Conservation (phyloP, 2,797 vertebrate species). For the Galagoides demidoff region DNA sequence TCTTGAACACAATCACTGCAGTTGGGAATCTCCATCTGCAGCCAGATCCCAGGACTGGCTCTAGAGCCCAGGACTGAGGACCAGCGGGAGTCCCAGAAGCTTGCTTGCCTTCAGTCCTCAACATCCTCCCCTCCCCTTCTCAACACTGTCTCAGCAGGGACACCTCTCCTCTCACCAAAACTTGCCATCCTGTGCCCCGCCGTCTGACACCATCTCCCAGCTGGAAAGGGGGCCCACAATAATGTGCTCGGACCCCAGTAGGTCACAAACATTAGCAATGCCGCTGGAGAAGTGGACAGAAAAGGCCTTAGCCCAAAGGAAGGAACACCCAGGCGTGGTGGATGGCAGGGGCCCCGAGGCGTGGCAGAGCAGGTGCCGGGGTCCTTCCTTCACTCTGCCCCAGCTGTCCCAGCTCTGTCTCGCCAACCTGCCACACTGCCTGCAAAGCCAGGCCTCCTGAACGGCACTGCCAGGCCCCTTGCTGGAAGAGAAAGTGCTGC, state of each 20-base stretch:
- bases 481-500: not conserved
- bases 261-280: not conserved
- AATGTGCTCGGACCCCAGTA: not conserved
- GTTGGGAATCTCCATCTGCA: not conserved
- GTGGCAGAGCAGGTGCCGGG: fast-evolving
- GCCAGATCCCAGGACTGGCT: not conserved
- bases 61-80: not conserved
- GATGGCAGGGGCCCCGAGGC: not conserved
- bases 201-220: not conserved
- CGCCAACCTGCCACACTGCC: not conserved
- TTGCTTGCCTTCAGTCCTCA: not conserved
- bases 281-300: not conserved
- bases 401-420: not conserved
- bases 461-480: not conserved
- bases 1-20: not conserved
- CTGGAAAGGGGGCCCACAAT: not conserved
- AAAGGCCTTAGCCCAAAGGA: not conserved
- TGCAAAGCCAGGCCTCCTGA: not conserved
- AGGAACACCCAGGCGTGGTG: not conserved
- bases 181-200: not conserved
- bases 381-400: not conserved
- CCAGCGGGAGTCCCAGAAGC: not conserved
- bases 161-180: not conserved
- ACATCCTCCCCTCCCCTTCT: not conserved
- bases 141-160: not conserved